Evolutionary conservation across 2,797 vertebrate species (phyloP).

Genomic region (Cryptoprocta ferox): DNA sequence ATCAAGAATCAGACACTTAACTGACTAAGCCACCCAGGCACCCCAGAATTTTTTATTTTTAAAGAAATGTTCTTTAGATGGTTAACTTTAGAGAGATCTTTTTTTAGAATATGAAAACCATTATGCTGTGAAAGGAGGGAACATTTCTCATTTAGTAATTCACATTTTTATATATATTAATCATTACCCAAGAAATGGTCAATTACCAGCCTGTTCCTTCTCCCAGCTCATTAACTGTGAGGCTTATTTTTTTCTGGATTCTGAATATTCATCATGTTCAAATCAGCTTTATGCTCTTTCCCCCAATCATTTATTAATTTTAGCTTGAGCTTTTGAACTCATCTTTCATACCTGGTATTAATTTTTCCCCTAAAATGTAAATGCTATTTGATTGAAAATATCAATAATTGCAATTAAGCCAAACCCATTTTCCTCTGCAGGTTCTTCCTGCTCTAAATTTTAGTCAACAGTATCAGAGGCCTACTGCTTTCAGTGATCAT

Average conservation of each 20-base stretch:
- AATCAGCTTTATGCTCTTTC: constrained; percentile 6
- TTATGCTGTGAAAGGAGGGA: neutral
- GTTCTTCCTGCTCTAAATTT: constrained; percentile 26
- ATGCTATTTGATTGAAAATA: constrained; percentile 39
- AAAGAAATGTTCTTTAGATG: constrained; percentile 35
- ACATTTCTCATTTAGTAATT: neutral
- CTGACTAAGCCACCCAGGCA: no score
- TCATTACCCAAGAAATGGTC: neutral
- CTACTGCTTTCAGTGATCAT: neutral
- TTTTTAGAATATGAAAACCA: constrained; percentile 17
- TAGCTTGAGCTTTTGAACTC: neutral
- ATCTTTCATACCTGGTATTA: neutral
- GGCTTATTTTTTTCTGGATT: constrained; percentile 16
- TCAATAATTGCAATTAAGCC: neutral
- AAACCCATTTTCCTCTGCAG: neutral
- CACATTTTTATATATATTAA: neutral
- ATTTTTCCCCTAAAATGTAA: neutral
- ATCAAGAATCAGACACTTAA: no score
- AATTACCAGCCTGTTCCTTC: neutral
- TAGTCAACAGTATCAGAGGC: neutral
- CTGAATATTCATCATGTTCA: constrained; percentile 44
- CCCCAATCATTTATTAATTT: constrained; percentile 23
- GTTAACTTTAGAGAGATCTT: neutral
- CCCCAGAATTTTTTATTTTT: constrained; percentile 33
- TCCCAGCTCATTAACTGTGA: neutral